Evolutionary conservation across 2,797 vertebrate genomes (phyloP), one percentile per base, ranked within the genome.

Genomic region (Taenioides sp.): DNA sequence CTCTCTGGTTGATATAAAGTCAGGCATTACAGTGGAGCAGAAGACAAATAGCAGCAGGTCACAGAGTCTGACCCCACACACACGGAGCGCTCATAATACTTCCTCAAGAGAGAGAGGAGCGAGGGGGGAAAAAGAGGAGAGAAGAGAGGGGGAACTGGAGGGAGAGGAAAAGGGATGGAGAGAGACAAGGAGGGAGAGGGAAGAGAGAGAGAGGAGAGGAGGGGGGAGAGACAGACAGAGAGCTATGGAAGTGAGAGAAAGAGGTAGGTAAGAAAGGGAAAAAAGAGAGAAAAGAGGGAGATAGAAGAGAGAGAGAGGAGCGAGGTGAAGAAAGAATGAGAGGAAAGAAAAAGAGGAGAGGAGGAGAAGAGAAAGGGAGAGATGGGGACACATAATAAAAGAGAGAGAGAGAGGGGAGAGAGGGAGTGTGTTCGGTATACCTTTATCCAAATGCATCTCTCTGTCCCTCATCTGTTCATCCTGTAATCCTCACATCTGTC

Each of bases 21-120:
- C 60, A 20, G 20, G 31, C 60, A n/a, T 62, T 62, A 62, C 31
- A 5, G 18, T 12, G 28, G 31, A 37, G 60, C 28, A 62, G 17
- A 62, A 40, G 60, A 62, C 60, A 62, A 62, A 62, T 62, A 62
- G 31, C 60, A 62, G 60, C 34, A 37, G 31, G 60, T 60, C 60
- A 62, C 60, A 22, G 18, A 4, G 60, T 37, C 60, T 62, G 60
- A 62, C 60, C 60, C 18, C 60, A 37, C 60, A 62, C 20, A 20
- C 20, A 31, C 20, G 2, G 60, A 31, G 3, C 28, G 7, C 16
- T 37, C 20, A 37, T 62, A 34, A 34, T n/a, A 37, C 60, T 62
- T 37, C 31, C 60, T 34, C 60, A 20, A 22, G 25, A 60, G 27
- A 22, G 3, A 5, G 6, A 5, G 9, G 52, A 23, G 18, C 2